Conservation (phyloP, 2,888 invertebrate species). For the Coremacera marginata region DNA sequence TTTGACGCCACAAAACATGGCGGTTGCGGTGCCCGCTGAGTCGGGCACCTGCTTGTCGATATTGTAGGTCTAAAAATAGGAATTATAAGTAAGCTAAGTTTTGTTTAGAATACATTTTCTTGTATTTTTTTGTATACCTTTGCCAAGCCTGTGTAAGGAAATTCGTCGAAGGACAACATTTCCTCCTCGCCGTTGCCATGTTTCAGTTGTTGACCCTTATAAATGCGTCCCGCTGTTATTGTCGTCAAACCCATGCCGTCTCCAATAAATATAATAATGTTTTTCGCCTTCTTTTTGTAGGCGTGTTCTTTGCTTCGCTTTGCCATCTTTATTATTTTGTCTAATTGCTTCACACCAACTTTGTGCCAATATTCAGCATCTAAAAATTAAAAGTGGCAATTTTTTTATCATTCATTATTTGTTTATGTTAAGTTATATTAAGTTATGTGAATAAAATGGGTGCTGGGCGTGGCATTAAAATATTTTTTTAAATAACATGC, state of each 20-base stretch:
- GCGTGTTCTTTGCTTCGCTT: conserved; percentile 62
- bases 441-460: no score
- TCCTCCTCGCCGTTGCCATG: conserved; percentile 73
- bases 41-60: conserved; percentile 79
- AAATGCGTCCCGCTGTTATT: conserved; percentile 75
- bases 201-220: conserved; percentile 71
- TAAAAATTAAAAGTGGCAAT: conserved; percentile 44
- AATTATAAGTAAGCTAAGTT: neutral
- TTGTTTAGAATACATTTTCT: neutral
- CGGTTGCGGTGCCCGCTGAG: conserved; percentile 79
- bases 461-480: no score
- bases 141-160: conserved; percentile 74
- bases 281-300: conserved; percentile 70
- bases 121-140: conserved; percentile 70
- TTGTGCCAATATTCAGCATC: conserved; percentile 63
- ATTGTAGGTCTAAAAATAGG: conserved; percentile 74
- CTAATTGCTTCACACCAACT: conserved; percentile 57
- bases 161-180: conserved; percentile 73
- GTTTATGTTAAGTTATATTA: no score
- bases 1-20: conserved; percentile 76
- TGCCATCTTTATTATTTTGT: conserved; percentile 69
- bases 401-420: neutral
- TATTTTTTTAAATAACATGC: no score
- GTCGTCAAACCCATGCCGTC: conserved; percentile 79
- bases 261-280: conserved; percentile 76